These are phyloP conservation scores for Sebastes trivittatus DNA, from an alignment of 2,797 vertebrate genomes.

Conservation along the genomic window DNA sequence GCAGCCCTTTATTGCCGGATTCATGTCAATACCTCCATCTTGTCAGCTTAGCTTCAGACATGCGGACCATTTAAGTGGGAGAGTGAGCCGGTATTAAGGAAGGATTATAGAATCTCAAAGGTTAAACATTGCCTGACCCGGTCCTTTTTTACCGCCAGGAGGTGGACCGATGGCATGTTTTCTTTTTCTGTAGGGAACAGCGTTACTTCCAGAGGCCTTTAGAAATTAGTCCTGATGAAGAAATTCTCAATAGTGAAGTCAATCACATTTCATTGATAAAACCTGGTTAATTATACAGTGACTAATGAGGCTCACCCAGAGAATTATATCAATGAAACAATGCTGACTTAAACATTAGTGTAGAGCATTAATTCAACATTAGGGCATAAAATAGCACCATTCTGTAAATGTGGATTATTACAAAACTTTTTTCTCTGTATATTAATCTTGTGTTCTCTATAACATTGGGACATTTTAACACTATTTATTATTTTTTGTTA, in stretches of 20 bases:
- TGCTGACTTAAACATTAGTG: not conserved
- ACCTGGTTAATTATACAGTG: not conserved
- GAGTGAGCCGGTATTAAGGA: conserved; percentile 58
- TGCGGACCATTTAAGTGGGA: conserved; percentile 64
- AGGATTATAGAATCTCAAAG: conserved; percentile 65
- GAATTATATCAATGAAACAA: not conserved
- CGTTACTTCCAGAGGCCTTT: not conserved
- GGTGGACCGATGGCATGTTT: conserved; percentile 1
- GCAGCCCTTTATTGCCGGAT: conserved; percentile 53
- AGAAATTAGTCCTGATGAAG: not conserved
- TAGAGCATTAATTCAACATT: not conserved
- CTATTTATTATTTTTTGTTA: too few species aligned
- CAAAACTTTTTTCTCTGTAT: not conserved
- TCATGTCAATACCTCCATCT: conserved; percentile 68
- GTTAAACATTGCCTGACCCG: conserved; percentile 56
- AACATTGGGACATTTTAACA: too few species aligned
- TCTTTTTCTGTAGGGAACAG: not conserved
- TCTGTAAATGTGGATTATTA: not conserved
- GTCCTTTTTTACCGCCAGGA: conserved; percentile 10
- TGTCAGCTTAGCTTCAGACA: conserved; percentile 72
- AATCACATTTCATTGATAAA: not conserved
- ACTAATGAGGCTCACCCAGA: not conserved
- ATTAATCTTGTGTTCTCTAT: not conserved
- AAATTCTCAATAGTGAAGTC: not conserved
- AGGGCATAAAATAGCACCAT: not conserved